Base-by-base conservation (phyloP, 2,797 vertebrate genomes). In the Eidolon dupreanum region DNA sequence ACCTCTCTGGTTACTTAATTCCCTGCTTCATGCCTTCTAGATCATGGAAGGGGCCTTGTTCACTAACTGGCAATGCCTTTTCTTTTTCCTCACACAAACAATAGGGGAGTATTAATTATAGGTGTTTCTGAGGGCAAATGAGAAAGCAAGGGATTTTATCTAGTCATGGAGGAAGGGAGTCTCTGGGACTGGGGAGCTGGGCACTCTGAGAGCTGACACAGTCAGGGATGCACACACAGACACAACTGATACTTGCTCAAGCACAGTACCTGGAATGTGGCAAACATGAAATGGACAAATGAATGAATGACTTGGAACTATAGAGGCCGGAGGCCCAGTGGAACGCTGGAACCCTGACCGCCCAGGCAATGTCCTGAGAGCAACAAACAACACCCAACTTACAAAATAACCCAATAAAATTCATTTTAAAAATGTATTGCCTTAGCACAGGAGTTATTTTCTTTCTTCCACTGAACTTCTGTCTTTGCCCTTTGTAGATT, bases 1-100 rank as follows among this genome's bases (percentile, higher is more conserved):
- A 70, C 61, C 36, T 85, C 70, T 84, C 85, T 24, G 15, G 68
- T 74, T 63, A 91, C 31, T 82, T 78, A 82, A 95, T 91, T 65
- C 57, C 36, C 43, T 22, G 75, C 59, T 68, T 89, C 33, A 31
- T 65, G 59, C 94, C 77, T 28, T 70, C 51, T 22, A 59, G 86
- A 55, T 38, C n/a, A 82, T 53, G 43, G 51, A 59, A 77, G 38
- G 22, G 46, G 78, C 59, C 46, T 71, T 33, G 12, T 12, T 79
- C 61, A 43, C 95, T 53, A 20, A n/a, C n/a, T 43, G 19, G 20
- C 12, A 28, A 8, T 22, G 51, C 51, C 71, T 87, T 85, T 63
- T 71, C 87, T 83, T 84, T 33, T 26, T 59, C 63, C 43, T 66
- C 79, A 70, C 22, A 11, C 26, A 46, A 78, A 93, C 68, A 22